Base-by-base conservation (phyloP, 2,888 invertebrate genomes). In the Ceraclea dissimilis region DNA sequence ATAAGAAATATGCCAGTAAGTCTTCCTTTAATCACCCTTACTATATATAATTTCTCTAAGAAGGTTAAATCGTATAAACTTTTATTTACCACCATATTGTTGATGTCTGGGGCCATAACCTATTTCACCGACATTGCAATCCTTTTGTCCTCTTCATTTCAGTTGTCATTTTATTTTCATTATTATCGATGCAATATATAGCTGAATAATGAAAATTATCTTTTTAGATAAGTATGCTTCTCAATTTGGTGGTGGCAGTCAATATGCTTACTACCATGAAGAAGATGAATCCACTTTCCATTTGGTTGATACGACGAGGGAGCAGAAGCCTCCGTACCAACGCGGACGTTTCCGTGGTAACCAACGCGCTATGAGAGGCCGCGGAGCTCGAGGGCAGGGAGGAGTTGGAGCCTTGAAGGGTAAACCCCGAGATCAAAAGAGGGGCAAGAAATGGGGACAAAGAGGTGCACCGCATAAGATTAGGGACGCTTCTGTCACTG, bases 281-380 rank as follows among this genome's bases (percentile, higher is more conserved):
- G 98, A 99, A 70, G 99, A 99, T 70, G 99, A 99, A 71, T 91
- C 92, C 63, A 91, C 93, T 51, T 99, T 99, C 83, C 98, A 98
- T 71, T 77, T 99, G 75, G 99, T 99, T 64, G 97, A 98, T 68
- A 95, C 93, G 1, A 88, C 94, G 0, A 82, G 92, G 31, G 84
- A 90, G 1, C 90, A 90, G 66, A 92, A 92, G 68, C 93, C 93
- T 2, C 88, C 92, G 13, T 96, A 96, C 73, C 96, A 96, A 70
- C 84, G 96, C 13, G 93, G 93, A 5, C 84, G 94, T 16, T 92
- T 91, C 73, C 84, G 93, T 1, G 88, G 90, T 2, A 86, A 86
- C 64, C 84, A 88, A 67, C 79, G 91, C 18, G 86, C 87, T 63
- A 78, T 85, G 68, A 85, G 87, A 53, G 64, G 86, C 75, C 79